Evolutionary conservation across 2,888 invertebrate genomes (phyloP).

Genomic region (Siphonodentalium dalli): DNA sequence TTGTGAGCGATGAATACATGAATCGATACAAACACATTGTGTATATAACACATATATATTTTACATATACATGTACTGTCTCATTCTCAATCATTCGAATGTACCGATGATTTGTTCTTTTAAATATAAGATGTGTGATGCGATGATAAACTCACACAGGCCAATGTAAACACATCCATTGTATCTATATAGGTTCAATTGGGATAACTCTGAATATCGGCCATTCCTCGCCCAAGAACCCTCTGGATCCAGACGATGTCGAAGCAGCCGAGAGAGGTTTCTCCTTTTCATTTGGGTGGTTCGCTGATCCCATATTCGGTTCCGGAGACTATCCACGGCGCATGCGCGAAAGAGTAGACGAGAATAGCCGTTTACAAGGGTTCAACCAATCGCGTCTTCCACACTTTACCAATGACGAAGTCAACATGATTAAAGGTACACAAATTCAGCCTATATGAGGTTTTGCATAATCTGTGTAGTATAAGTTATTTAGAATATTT

Average conservation of each 20-base stretch:
- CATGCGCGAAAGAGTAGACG: slow-evolving; percentile 44
- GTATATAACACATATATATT: no score
- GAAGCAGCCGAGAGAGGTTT: slow-evolving; percentile 44
- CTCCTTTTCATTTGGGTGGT: slow-evolving; percentile 54
- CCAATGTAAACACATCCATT: no score
- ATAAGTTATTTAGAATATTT: no score
- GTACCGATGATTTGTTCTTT: no score
- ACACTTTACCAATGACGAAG: slow-evolving; percentile 55
- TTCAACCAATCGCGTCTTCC: slow-evolving; percentile 49
- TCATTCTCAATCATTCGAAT: no score
- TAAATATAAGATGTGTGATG: no score
- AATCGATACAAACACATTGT: no score
- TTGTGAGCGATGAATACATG: no score
- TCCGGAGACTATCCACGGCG: slow-evolving; percentile 68
- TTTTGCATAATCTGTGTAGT: no score
- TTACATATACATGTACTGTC: no score
- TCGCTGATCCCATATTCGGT: slow-evolving; percentile 54
- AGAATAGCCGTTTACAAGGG: slow-evolving; percentile 42
- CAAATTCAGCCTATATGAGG: no score
- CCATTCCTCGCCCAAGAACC: slow-evolving; percentile 45
- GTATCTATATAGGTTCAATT: slow-evolving; percentile 35
- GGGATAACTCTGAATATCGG: slow-evolving; percentile 48
- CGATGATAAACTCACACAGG: no score
- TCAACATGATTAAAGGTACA: slow-evolving; percentile 49
- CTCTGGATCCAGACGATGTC: slow-evolving; percentile 38